Base-by-base conservation (phyloP, 2,888 invertebrate species). In the Aporophyla nigra region DNA sequence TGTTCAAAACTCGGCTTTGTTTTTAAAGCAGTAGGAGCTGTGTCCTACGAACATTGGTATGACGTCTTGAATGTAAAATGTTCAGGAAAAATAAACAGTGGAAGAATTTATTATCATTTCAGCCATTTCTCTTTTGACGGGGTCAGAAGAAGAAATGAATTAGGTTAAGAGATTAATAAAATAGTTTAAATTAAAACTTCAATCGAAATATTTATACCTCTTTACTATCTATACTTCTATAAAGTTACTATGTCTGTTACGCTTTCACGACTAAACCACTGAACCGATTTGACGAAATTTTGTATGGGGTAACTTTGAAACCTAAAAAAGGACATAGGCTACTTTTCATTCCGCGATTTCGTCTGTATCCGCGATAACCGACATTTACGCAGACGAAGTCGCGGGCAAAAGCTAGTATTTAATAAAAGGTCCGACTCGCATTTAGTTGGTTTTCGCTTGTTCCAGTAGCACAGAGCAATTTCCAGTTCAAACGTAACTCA, bases 1-100 rank as follows among this genome's bases (percentile, higher is more conserved):
- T 69, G 24, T 69, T 74, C 62, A 53, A 78, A 82, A 82, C 19
- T 58, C 62, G 12, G 27, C 79, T 73, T 80, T 85, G 56, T 82
- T 76, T 82, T 78, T 63, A 51, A 19, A 63, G 33, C 0, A 62
- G n/a, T 68, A 67, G 12, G 49, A 54, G 51, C 16, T 54, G 14
- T n/a, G n/a, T 40, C 59, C 1, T 66, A 51, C 53, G n/a, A 53
- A 6, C 12, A 53, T 53, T 33, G 24, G 67, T 53, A 56, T 56
- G 24, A 67, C 2, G 51, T 62, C 19, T 27, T 46, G 27, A 53
- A 75, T 81, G 10, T 58, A 56, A 46, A 68, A 67, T 40, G 2
- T 67, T 56, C 43, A 51, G 46, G 14, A 63, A 63, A 51, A 56
- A 74, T 81, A 81, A 58, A 67, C 21, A 27, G 43, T 53, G 9